Conservation (phyloP, 1,140 invertebrate species). For the Drosophila sulfurigaster region DNA sequence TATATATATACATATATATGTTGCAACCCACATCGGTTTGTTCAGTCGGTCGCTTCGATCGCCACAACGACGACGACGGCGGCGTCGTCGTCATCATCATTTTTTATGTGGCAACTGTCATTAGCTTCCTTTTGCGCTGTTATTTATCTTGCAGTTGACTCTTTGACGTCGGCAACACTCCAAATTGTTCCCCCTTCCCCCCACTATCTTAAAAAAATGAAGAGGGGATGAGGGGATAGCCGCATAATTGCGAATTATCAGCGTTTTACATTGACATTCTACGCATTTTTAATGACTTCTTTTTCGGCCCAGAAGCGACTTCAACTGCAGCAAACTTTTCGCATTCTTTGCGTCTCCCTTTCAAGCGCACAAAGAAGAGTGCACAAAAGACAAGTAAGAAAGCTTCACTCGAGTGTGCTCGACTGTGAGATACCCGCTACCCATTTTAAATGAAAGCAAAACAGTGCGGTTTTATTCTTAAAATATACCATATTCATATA, state of each 20-base stretch:
- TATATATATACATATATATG: no score
- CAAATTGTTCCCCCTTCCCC: background rate
- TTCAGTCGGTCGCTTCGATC: background rate
- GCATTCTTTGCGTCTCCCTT: background rate
- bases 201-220: background rate
- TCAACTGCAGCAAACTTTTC: slow-evolving; percentile 1
- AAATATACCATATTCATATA: no score
- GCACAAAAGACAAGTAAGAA: no score
- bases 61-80: no score
- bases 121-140: slow-evolving; percentile 77
- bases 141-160: slow-evolving; percentile 68
- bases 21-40: slow-evolving; percentile 27
- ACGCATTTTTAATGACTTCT: slow-evolving; percentile 76
- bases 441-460: no score
- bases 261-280: slow-evolving; percentile 77
- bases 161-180: slow-evolving; percentile 19
- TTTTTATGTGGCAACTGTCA: slow-evolving; percentile 75
- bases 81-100: slow-evolving; percentile 73
- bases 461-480: no score
- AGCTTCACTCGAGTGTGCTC: no score
- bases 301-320: slow-evolving; percentile 36
- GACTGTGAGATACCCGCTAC: no score
- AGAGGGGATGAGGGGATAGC: background rate
- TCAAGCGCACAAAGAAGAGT: background rate
- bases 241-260: slow-evolving; percentile 78